Base-by-base conservation (phyloP, 2,888 invertebrate species). In the Lepidonotus clava region DNA sequence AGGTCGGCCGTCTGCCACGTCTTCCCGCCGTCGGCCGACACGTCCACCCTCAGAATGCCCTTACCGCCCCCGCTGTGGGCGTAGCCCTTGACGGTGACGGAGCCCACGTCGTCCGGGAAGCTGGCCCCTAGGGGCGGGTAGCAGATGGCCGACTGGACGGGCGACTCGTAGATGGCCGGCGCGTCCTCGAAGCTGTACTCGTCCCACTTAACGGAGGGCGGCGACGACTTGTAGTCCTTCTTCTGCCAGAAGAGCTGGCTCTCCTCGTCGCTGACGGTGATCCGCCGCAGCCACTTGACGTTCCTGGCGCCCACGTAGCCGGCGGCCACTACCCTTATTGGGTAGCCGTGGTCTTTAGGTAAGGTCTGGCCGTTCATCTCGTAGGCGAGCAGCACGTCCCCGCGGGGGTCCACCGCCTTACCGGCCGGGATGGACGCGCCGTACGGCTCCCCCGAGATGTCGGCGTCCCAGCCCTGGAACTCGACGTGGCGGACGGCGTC, bases 221-320 rank as follows among this genome's bases (percentile, higher is more conserved):
- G 92, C 87, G 94, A 93, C 0, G 93, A 91, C 94, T 99, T 98
- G 94, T 99, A 99, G 95, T 99, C 99, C 87, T 97, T 96, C 93
- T 97, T 97, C 94, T 99, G 99, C 98, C 98, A 99, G 94, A 98
- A 98, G 0, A 98, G 97, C 11, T 96, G 94, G 90, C 98, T 98
- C 36, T 99, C 99, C 21, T 96, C 95, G 56, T 96, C 95, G 0
- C 97, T 97, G 0, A 98, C 95, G 0, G 96, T 95, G 90, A 99
- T 97, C 90, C 96, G 95, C 76, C 95, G 96, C 28, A 99, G 95
- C 99, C 99, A 99, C 95, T 99, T 99, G 83, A 99, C 99, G 94
- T 97, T 98, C 87, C 99, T 95, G 0, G 98, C 98, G 0, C 98
- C 98, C 6, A 97, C 97, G 6, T 97, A 97, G 1, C 99, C 99